Evolutionary conservation across 2,797 vertebrate genomes (phyloP).

Genomic region (Cyprinella venusta): DNA sequence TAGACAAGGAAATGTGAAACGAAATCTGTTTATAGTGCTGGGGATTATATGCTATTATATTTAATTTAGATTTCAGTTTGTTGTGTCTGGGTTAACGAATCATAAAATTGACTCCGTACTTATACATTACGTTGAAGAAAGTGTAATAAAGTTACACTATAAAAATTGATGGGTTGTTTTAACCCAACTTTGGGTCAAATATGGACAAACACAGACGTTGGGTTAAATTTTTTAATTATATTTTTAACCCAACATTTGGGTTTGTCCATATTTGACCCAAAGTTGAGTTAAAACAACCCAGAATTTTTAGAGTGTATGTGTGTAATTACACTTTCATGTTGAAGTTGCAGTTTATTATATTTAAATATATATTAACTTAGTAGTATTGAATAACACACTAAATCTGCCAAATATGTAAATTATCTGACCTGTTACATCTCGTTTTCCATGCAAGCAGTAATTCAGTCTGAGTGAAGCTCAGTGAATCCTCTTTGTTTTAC

Average conservation of each 20-base stretch:
- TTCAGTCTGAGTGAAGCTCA: slow-evolving; percentile 2
- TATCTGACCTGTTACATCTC: neutral
- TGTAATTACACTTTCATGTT: neutral
- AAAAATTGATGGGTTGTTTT: too few relatives aligned
- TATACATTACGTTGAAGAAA: neutral
- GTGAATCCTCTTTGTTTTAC: neutral
- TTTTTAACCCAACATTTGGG: too few relatives aligned
- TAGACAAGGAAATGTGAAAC: neutral
- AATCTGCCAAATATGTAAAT: slow-evolving; percentile 13
- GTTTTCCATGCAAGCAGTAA: slow-evolving; percentile 8
- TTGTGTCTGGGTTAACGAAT: neutral
- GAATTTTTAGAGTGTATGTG: too few relatives aligned
- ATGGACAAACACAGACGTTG: too few relatives aligned
- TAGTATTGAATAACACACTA: neutral
- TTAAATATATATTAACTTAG: neutral
- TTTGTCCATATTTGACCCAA: too few relatives aligned
- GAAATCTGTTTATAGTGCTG: neutral
- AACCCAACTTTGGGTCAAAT: too few relatives aligned
- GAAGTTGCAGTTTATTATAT: neutral
- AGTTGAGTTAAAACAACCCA: too few relatives aligned
- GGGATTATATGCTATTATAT: neutral
- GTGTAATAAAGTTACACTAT: neutral
- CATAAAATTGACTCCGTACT: neutral
- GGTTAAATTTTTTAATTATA: too few relatives aligned
- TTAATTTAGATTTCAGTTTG: neutral